Base-by-base conservation (phyloP, 2,113 vertebrate genomes). In the Amphiprion percula region DNA sequence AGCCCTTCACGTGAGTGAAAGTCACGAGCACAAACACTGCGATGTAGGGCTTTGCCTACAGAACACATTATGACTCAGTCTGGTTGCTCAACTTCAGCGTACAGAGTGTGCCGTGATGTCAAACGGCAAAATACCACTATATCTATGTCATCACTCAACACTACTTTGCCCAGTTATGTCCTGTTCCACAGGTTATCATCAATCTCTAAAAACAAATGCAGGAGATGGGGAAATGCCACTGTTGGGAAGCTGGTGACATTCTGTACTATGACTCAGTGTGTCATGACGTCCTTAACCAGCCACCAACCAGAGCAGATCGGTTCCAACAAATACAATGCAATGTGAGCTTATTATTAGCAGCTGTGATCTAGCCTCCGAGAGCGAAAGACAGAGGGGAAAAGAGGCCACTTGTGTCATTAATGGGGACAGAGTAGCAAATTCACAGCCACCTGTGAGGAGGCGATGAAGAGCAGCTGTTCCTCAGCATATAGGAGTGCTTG, bases 401-500 rank as follows among this genome's bases (percentile, higher is more conserved):
- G 68, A 63, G 77, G 80, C 15, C 55, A 86, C 79, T 88, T 87
- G 86, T 91, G 80, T 85, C 77, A 86, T 79, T 88, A 87, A 85
- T 85, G 85, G 80, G 79, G 78, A 89, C 81, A 82, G 79, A 82
- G 71, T 66, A 79, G 68, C 10, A 49, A 82, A 63, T 74, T 67
- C 54, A 74, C 72, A 74, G 85, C 84, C 90, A 93, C 90, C 87
- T 92, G 93, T 85, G 86, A 85, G 88, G 61, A 50, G 77, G 80
- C 78, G 30, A 83, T 69, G 74, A 62, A 53, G 77, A 91, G 88
- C 92, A 93, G 91, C 88, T 94, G 90, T 80, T 89, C 78, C 64
- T 88, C 65, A 70, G 77, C 86, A 92, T 90, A 94, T 84, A 89
- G 88, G 71, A 93, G 91, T n/a, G 83, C 73, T 81, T 93, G 90